phyloP scores from a whole-genome alignment of 2,888 invertebrate genomes.

The Drosophila imparisetae region DNA sequence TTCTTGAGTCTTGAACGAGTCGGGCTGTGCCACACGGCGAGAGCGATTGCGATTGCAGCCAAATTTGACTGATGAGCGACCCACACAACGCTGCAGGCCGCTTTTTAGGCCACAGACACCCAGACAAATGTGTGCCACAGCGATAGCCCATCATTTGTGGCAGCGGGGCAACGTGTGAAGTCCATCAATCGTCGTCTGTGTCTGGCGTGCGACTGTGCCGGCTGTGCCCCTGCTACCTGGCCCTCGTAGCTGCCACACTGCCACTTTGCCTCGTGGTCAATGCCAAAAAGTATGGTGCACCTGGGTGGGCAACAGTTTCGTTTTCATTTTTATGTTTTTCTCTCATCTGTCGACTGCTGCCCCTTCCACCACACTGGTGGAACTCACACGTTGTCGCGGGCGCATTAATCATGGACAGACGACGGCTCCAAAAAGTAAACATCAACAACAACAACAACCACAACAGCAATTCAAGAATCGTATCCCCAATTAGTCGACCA shows the following conservation, averaged over 20 bases:
- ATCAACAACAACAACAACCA: conserved; percentile 21
- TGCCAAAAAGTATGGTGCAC: conserved; percentile 50
- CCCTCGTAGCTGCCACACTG: conserved; percentile 19
- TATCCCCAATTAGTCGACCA: conserved; percentile 56
- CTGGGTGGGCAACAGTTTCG: conserved; percentile 76
- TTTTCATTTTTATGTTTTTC: conserved; percentile 73
- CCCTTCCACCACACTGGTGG: conserved; percentile 52
- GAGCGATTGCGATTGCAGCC: conserved; percentile 60
- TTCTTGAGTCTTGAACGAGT: not conserved
- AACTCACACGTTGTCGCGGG: conserved; percentile 79
- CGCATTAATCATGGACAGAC: conserved; percentile 72
- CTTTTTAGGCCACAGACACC: not conserved
- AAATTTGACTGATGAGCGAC: conserved; percentile 79
- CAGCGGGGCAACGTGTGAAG: conserved; percentile 75
- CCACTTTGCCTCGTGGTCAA: conserved; percentile 34
- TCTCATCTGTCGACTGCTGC: conserved; percentile 45
- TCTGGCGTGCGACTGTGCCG: conserved; percentile 67
- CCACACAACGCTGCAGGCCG: conserved; percentile 69
- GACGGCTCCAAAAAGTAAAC: conserved; percentile 50
- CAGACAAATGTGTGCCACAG: conserved; percentile 19
- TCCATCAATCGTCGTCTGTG: conserved; percentile 78
- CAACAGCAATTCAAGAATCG: conserved; percentile 24
- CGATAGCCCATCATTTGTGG: conserved; percentile 62
- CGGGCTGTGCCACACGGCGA: conserved; percentile 26
- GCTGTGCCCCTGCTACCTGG: conserved; percentile 40